phyloP scores from a whole-genome alignment of 2,113 vertebrate genomes.

The Dicaeum eximium region DNA sequence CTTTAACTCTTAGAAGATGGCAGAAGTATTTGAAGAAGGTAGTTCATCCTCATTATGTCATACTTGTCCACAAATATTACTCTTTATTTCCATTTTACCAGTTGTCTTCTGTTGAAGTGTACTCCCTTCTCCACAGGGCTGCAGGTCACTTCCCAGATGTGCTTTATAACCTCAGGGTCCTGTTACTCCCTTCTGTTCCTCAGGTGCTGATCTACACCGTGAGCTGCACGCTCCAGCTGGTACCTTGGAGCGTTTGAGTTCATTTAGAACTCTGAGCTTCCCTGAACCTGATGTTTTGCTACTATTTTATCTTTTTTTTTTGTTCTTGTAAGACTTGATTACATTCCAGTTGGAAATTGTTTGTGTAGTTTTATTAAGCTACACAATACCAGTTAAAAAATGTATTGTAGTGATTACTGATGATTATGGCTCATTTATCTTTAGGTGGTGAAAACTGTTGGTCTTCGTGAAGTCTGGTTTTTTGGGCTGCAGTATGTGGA shows the following conservation, averaged over 20 bases:
- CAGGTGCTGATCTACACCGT: background rate
- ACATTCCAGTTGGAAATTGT: background rate
- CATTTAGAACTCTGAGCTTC: background rate
- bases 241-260: background rate
- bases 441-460: slow-evolving; percentile 97
- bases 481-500: slow-evolving; percentile 96
- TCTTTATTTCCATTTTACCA: background rate
- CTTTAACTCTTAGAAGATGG: background rate
- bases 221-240: rapidly evolving
- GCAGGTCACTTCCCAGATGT: background rate
- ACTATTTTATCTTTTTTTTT: background rate
- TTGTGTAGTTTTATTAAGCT: background rate
- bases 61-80: background rate
- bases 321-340: background rate
- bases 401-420: background rate
- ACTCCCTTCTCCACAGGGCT: background rate
- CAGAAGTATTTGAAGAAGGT: background rate
- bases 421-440: slow-evolving; percentile 24
- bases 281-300: background rate
- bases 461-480: slow-evolving; percentile 97
- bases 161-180: background rate
- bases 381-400: background rate
- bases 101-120: background rate
- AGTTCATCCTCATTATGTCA: background rate
- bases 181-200: background rate